Evolutionary conservation across 2,888 invertebrate genomes (phyloP).

Genomic region (Xestia sexstrigata): DNA sequence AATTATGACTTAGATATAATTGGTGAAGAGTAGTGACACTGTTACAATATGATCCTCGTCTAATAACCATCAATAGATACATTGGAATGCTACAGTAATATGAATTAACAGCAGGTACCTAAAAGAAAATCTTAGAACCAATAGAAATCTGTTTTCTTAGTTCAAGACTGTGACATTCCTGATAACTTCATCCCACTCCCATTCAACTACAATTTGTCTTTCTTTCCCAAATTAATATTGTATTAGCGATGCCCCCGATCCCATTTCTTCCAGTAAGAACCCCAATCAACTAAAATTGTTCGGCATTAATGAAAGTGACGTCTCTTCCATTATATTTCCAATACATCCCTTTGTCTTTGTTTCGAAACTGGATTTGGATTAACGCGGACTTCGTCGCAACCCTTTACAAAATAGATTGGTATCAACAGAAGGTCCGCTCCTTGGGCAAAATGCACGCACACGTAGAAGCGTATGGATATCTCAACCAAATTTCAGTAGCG

Average conservation of each 20-base stretch:
- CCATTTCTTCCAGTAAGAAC: slow-evolving; percentile 54
- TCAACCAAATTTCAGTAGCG: not conserved
- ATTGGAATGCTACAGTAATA: not conserved
- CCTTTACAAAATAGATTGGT: not conserved
- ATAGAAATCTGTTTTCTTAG: not conserved
- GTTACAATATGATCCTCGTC: too few relatives aligned
- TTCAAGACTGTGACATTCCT: slow-evolving; percentile 9
- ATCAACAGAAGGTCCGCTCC: not conserved
- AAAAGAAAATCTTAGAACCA: not conserved
- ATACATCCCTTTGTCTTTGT: slow-evolving; percentile 65
- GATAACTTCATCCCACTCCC: slow-evolving; percentile 16
- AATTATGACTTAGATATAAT: not conserved
- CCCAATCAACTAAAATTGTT: slow-evolving; percentile 61
- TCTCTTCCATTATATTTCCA: slow-evolving; percentile 59
- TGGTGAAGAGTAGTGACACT: not conserved
- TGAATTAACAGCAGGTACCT: not conserved
- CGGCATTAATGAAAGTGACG: slow-evolving; percentile 61
- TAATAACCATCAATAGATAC: not conserved
- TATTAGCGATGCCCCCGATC: slow-evolving; percentile 35
- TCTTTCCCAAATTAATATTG: slow-evolving; percentile 55
- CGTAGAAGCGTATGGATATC: not conserved
- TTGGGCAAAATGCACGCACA: not conserved
- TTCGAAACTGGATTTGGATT: slow-evolving; percentile 59
- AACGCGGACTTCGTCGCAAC: slow-evolving; percentile 41
- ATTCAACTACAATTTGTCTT: slow-evolving; percentile 44